Conservation (phyloP, 2,797 vertebrate genomes). For the Meriones psammophilus region DNA sequence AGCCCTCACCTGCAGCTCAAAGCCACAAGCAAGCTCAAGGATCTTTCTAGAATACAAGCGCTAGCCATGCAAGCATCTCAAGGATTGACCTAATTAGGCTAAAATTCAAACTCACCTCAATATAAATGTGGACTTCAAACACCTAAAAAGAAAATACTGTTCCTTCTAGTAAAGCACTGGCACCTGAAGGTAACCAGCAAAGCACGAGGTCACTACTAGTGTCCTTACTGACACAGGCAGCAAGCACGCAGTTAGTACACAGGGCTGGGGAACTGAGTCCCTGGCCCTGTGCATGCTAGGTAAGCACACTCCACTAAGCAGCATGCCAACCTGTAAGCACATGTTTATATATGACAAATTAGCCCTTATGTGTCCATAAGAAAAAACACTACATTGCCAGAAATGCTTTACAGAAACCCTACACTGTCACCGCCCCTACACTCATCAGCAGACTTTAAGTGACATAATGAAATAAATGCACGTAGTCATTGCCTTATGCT, state of each 20-base stretch:
- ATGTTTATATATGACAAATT: background rate
- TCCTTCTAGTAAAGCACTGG: background rate
- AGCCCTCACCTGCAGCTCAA: background rate
- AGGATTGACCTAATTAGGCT: background rate
- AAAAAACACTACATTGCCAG: background rate
- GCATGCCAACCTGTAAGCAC: background rate
- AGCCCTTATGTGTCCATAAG: background rate
- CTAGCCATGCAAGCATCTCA: background rate
- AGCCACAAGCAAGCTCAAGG: background rate
- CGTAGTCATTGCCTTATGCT: background rate
- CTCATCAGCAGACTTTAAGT: background rate
- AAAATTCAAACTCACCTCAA: slow-evolving; percentile 5
- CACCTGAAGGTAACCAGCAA: slow-evolving; percentile 32
- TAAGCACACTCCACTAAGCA: background rate
- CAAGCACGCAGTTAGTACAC: background rate
- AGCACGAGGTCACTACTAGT: background rate
- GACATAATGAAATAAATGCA: background rate
- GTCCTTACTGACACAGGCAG: background rate
- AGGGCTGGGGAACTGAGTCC: background rate
- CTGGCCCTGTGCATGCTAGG: background rate
- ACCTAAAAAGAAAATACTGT: background rate
- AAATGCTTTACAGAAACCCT: background rate
- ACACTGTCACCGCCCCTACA: background rate
- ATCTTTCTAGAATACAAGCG: slow-evolving; percentile 39
- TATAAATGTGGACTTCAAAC: background rate